Conservation (phyloP, 1,140 invertebrate species). For the Ceratoteleas bidentatus region DNA sequence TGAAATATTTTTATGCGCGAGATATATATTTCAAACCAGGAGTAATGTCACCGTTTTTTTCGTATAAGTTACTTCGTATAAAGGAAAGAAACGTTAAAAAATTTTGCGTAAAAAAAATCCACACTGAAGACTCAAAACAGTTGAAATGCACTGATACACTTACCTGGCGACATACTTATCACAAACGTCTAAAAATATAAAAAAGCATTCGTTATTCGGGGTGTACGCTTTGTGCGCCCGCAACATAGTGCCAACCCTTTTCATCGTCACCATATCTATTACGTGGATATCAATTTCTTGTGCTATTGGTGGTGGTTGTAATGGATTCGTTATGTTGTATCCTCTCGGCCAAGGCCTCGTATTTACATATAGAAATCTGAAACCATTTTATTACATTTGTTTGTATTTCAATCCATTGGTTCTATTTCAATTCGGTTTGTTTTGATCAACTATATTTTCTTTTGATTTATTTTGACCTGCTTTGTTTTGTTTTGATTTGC, state of each 20-base stretch:
- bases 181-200: slow-evolving; percentile 93
- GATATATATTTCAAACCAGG: no score
- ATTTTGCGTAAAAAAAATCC: no score
- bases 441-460: no score
- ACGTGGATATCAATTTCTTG: slow-evolving; percentile 95
- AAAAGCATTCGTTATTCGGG: slow-evolving; percentile 93
- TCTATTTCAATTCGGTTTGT: no score
- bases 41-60: no score
- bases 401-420: no score
- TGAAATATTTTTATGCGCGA: no score
- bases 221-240: slow-evolving; percentile 93
- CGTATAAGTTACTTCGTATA: no score
- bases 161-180: slow-evolving; percentile 93
- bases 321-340: slow-evolving; percentile 89
- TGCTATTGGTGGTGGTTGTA: slow-evolving; percentile 93
- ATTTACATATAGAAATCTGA: slow-evolving; percentile 92
- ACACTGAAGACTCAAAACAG: no score
- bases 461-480: no score
- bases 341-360: slow-evolving; percentile 92
- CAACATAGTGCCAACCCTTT: slow-evolving; percentile 91
- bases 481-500: no score
- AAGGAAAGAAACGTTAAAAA: no score
- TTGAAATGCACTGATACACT: slow-evolving; percentile 27
- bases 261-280: slow-evolving; percentile 90
- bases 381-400: not conserved